phyloP scores from a whole-genome alignment of 2,797 vertebrate genomes.

The Ataeniobius toweri region DNA sequence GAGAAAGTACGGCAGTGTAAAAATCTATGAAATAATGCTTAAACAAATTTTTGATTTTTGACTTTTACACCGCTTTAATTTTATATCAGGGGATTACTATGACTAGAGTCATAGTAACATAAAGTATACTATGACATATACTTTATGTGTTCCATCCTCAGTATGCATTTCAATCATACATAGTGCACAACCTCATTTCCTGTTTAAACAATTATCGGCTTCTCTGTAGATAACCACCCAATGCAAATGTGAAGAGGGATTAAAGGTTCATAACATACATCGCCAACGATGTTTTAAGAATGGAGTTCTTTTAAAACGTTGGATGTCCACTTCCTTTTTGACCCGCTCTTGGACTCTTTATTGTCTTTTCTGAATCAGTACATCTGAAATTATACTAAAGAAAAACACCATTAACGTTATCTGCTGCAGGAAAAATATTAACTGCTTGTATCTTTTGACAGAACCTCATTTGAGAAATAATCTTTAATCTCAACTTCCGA shows the following conservation, averaged over 20 bases:
- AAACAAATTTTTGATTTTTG: not conserved
- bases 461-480: not conserved
- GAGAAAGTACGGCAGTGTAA: not conserved
- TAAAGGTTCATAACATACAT: not conserved
- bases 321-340: not conserved
- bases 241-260: not conserved
- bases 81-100: not conserved
- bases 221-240: not conserved
- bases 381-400: not conserved
- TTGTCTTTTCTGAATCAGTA: not conserved
- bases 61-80: not conserved
- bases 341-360: not conserved
- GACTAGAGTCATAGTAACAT: not conserved
- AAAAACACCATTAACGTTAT: not conserved
- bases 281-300: not conserved
- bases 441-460: not conserved
- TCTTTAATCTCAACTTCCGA: not conserved
- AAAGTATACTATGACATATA: no score
- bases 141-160: not conserved
- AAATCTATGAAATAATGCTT: not conserved
- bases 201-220: not conserved
- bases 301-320: not conserved
- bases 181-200: not conserved
- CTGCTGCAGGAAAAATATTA: conserved; percentile 1
- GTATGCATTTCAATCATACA: not conserved